A percentile compares a stretch with the other conserved stretches of the same genome.
Conservation (phyloP, 2,888 invertebrate species). For the Hyppa rectilinea region DNA sequence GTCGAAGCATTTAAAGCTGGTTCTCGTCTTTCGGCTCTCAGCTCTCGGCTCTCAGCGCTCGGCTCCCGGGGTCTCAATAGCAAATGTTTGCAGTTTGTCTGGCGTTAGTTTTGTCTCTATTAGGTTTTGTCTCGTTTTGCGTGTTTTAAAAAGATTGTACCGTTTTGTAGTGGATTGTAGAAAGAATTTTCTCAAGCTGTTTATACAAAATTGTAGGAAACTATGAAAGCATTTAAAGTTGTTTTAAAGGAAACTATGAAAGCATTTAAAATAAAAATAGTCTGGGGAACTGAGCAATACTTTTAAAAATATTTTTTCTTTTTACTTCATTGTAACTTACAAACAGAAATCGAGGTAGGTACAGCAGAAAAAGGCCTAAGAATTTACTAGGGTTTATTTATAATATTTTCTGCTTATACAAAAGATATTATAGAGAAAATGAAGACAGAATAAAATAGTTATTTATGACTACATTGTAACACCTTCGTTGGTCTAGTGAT, state of each 20-base stretch:
- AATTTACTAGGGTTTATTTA: not conserved
- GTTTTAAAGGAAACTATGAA: constrained; percentile 1
- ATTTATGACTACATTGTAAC: not conserved
- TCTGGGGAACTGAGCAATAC: not conserved
- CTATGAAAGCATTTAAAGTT: not conserved
- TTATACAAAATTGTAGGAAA: not conserved
- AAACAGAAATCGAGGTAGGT: constrained; percentile 9
- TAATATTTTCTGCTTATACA: not conserved
- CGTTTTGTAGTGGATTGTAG: constrained; percentile 4
- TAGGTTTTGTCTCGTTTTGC: constrained; percentile 15
- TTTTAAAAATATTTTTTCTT: not conserved
- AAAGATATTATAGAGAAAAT: too few relatives aligned
- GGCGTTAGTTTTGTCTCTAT: constrained; percentile 36
- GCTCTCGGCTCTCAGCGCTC: constrained; percentile 14
- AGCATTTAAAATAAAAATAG: not conserved
- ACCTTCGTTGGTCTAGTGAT: too few relatives aligned
- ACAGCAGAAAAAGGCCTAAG: constrained; percentile 1
- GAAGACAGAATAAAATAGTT: not conserved
- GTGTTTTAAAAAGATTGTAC: constrained; percentile 8
- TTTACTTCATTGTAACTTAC: constrained; percentile 22
- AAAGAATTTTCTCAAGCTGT: not conserved
- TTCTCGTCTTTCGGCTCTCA: constrained; percentile 32
- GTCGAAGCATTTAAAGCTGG: constrained; percentile 56
- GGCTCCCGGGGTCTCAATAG: constrained; percentile 26
- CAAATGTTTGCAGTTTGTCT: constrained; percentile 53